Evolutionary conservation across 1,140 invertebrate species (phyloP).

Genomic region (Tetraneura akinire): DNA sequence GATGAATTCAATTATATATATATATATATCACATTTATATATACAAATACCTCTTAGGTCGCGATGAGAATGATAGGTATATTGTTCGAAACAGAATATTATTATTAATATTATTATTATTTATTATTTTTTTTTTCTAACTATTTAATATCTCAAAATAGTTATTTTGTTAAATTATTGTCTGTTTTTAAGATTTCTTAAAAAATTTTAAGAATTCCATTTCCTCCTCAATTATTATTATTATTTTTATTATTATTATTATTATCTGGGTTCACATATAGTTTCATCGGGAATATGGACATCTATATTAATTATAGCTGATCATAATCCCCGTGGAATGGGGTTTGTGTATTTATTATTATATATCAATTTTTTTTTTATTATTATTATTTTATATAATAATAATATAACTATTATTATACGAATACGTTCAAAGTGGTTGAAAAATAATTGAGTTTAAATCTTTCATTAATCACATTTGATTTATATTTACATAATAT

Average conservation of each 20-base stretch:
- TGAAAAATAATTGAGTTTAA: conserved; percentile 2
- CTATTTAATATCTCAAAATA: conserved; percentile 48
- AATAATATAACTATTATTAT: neutral
- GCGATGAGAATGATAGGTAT: neutral
- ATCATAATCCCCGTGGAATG: conserved; percentile 49
- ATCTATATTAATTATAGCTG: conserved; percentile 45
- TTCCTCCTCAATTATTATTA: conserved; percentile 34
- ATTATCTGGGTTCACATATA: conserved; percentile 38
- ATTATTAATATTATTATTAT: conserved; percentile 12
- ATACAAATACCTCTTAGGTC: neutral
- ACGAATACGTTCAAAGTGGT: neutral
- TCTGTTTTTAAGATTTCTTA: no score
- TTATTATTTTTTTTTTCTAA: no score
- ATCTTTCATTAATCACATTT: conserved; percentile 4
- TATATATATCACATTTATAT: no score
- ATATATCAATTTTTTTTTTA: neutral
- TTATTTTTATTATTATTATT: conserved; percentile 29
- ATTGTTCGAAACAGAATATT: conserved; percentile 14
- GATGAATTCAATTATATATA: conserved; percentile 27
- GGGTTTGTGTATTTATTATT: conserved; percentile 41
- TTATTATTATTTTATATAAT: conserved; percentile 5
- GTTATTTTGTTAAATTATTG: conserved; percentile 46
- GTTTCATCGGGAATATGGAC: conserved; percentile 51
- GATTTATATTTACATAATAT: conserved; percentile 18
- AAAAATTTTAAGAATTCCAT: conserved; percentile 30